Base-by-base conservation (phyloP, 2,888 invertebrate species). In the Micoletzkya japonica region DNA sequence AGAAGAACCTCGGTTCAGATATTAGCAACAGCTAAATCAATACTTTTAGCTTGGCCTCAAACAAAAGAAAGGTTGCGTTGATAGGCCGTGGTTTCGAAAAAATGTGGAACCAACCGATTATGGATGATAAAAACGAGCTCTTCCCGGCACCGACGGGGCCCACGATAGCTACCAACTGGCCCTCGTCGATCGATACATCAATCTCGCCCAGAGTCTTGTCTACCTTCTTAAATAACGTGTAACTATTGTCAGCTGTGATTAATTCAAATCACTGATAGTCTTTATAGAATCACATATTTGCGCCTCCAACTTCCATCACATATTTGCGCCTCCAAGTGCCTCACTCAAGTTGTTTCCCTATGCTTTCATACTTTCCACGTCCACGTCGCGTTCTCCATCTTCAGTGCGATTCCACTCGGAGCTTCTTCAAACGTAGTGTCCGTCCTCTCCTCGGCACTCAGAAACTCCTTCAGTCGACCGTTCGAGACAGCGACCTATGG, bases 1-100 rank as follows among this genome's bases (percentile, higher is more conserved):
- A n/a, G n/a, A n/a, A 77, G 73, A 82, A 82, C 94, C 89, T 95
- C 95, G 81, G 78, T 80, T 49, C 74, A n/a, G n/a, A n/a, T n/a
- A n/a, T n/a, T n/a, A n/a, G n/a, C n/a, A n/a, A n/a, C n/a, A n/a
- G n/a, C n/a, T n/a, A n/a, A n/a, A n/a, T n/a, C n/a, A n/a, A n/a
- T n/a, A n/a, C n/a, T n/a, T n/a, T n/a, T n/a, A n/a, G n/a, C n/a
- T n/a, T n/a, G n/a, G n/a, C n/a, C n/a, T n/a, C n/a, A n/a, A n/a
- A n/a, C n/a, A n/a, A n/a, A n/a, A n/a, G n/a, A n/a, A n/a, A n/a
- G n/a, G n/a, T n/a, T n/a, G n/a, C n/a, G n/a, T n/a, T n/a, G n/a
- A n/a, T n/a, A n/a, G 75, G 17, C 2, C n/a, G n/a, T n/a, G n/a
- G n/a, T n/a, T 58, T 34, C 32, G 14, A 58, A 4, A 20, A 10